A percentile compares a stretch with the other conserved stretches of the same genome.
Evolutionary conservation across 1,140 invertebrate species (phyloP).

Genomic region (Drosophila insularis): DNA sequence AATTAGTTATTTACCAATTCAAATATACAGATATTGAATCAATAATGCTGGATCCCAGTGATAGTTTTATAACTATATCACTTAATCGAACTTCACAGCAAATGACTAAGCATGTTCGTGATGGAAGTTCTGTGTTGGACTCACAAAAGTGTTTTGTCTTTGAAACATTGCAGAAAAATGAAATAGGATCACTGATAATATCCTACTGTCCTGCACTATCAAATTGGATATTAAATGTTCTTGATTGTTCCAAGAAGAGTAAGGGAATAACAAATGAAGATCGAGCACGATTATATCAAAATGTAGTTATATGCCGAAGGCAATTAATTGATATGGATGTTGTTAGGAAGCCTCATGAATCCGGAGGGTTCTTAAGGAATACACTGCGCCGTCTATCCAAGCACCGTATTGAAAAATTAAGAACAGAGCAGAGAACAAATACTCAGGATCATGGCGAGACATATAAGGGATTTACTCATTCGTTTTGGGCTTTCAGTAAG

Average conservation of each 20-base stretch:
- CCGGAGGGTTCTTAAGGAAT: slow-evolving; percentile 92
- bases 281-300: slow-evolving; percentile 90
- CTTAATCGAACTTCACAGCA: slow-evolving; percentile 82
- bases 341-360: slow-evolving; percentile 91
- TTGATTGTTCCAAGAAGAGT: slow-evolving; percentile 84
- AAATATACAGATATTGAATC: slow-evolving; percentile 94
- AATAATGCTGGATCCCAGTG: slow-evolving; percentile 95
- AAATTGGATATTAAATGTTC: slow-evolving; percentile 93
- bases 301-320: slow-evolving; percentile 90
- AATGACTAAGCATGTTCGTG: slow-evolving; percentile 82
- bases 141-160: slow-evolving; percentile 96
- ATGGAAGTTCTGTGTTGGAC: slow-evolving; percentile 72
- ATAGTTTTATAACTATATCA: slow-evolving; percentile 94
- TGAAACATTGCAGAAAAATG: slow-evolving; percentile 93
- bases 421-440: slow-evolving; percentile 89
- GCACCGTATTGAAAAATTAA: slow-evolving; percentile 92
- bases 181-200: slow-evolving; percentile 95
- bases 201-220: slow-evolving; percentile 94
- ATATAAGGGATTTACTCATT: slow-evolving; percentile 93
- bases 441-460: slow-evolving; percentile 88
- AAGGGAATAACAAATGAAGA: slow-evolving; percentile 92
- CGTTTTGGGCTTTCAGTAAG: slow-evolving; percentile 95
- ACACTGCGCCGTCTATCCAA: slow-evolving; percentile 94
- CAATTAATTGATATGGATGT: slow-evolving; percentile 92
- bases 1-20: slow-evolving; percentile 94